Evolutionary conservation across 2,113 vertebrate genomes (phyloP), one percentile per base, ranked within the genome.

Genomic region (Neolamprologus toae): DNA sequence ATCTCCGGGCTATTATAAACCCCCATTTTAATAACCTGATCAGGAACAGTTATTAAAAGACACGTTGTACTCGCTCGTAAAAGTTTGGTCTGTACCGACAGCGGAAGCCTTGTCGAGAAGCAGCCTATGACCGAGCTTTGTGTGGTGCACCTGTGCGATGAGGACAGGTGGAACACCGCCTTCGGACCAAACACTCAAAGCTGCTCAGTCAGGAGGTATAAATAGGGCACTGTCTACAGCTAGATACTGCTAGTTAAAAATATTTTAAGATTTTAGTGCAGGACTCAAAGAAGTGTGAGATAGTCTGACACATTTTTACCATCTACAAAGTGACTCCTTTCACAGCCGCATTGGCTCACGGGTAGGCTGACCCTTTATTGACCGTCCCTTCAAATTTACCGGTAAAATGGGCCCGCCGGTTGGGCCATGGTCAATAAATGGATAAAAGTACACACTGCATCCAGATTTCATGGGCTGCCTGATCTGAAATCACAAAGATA

Each of bases 281-380:
- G 59, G 59, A 33, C 8, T 19, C 59, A 63, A 63, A 63, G 16
- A 63, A 35, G 17, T 61, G 28, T 31, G 5, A 31, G 14, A 17
- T 3, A 59, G 13, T 2, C 26, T 59, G 8, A 59, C 57, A 17
- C 54, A 26, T 26, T 59, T 59, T 66, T 35, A n/a, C 1, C 16
- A 12, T 12, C 31, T 66, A 66, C 17, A 66, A n/a, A 37, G 17
- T 37, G 31, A 66, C 19, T 66, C 1, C 11, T 63, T 63, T 63
- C 4, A 63, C 16, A 63, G 17, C 28, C 6, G 6, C 8, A 61
- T 0, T 63, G 31, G 31, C 9, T 37, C 61, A 5, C 0, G 6
- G 33, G 31, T 19, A 66, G 33, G 61, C 17, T 66, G 10, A 63
- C 31, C 9, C 4, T 35, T 63, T 19, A 19, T 49, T 49, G 8